Percentiles rank a stretch among this genome's conserved stretches.
These are phyloP conservation scores for Sinocyclocheilus anshuiensis DNA, from an alignment of 2,113 vertebrate genomes.

Conservation along the genomic window DNA sequence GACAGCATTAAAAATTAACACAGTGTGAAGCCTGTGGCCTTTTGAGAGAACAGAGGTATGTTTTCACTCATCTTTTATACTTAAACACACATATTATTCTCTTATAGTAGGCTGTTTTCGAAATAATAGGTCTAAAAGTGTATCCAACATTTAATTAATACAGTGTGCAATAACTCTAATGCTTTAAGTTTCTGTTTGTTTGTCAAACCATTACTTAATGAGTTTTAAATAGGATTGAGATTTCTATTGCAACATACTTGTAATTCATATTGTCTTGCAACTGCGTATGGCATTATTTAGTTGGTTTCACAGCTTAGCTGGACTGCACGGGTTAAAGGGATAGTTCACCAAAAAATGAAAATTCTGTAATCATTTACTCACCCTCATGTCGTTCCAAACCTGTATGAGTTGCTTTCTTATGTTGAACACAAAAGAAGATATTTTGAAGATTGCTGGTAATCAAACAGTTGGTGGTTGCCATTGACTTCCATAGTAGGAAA, in stretches of 20 bases:
- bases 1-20: constrained; percentile 71
- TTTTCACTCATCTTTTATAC: background rate
- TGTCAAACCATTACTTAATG: background rate
- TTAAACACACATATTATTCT: background rate
- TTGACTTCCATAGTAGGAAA: too few species aligned
- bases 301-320: background rate
- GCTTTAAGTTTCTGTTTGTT: background rate
- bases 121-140: background rate
- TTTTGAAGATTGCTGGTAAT: too few species aligned
- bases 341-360: too few species aligned
- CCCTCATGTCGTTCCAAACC: too few species aligned
- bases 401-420: too few species aligned
- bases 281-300: background rate
- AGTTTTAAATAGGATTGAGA: background rate
- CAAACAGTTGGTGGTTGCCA: too few species aligned
- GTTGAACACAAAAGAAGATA: too few species aligned
- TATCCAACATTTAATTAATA: background rate
- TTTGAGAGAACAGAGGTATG: constrained; percentile 68
- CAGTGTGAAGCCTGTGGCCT: constrained; percentile 73
- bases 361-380: too few species aligned
- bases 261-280: background rate
- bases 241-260: background rate
- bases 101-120: background rate
- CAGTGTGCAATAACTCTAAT: background rate
- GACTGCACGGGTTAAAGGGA: too few species aligned